Percentiles rank a stretch among this genome's conserved stretches.
These are phyloP conservation scores for Pogonocherus hispidulus DNA, from an alignment of 2,888 invertebrate species.

Conservation along the genomic window DNA sequence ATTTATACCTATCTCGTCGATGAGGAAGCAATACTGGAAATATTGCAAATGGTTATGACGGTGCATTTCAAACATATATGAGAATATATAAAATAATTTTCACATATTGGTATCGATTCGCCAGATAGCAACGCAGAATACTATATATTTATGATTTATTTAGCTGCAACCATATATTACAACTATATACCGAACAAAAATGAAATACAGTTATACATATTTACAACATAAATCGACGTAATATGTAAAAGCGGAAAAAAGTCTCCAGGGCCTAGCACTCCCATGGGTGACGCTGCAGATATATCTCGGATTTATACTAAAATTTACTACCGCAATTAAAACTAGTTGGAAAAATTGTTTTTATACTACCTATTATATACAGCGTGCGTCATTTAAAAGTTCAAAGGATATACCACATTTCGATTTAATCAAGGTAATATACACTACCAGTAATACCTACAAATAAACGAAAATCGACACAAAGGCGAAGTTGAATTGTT, in stretches of 20 bases:
- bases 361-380: too few species aligned
- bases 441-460: too few species aligned
- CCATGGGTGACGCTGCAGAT: not conserved
- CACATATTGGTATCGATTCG: not conserved
- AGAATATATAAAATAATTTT: not conserved
- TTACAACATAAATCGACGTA: not conserved
- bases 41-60: not conserved
- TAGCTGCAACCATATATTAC: conserved; percentile 4
- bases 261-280: not conserved
- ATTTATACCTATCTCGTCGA: not conserved
- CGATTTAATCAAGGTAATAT: too few species aligned
- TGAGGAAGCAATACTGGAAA: not conserved
- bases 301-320: not conserved
- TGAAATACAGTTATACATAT: conserved; percentile 4
- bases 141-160: conserved; percentile 1
- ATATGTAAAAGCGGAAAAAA: not conserved
- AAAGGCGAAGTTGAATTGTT: too few species aligned
- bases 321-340: not conserved
- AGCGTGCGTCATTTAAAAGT: too few species aligned
- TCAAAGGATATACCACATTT: too few species aligned
- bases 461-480: too few species aligned
- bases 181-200: not conserved
- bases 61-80: not conserved
- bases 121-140: not conserved
- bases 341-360: too few species aligned